Evolutionary conservation across 2,113 vertebrate species (phyloP), one percentile per base, ranked within the genome.

Genomic region (Microtus richardsoni): DNA sequence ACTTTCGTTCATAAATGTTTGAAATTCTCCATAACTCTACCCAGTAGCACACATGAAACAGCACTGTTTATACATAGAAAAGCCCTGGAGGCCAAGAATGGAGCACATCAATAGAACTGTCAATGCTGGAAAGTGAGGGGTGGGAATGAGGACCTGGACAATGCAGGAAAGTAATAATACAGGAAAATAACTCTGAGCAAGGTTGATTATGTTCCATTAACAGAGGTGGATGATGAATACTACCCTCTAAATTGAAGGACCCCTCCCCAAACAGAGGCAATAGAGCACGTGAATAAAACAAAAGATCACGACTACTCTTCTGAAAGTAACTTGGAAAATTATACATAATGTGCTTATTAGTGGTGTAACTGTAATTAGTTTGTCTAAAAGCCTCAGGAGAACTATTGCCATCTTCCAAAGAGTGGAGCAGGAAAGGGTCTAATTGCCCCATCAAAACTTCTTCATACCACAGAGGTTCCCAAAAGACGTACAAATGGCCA

Each of bases 111-210:
- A 12, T 9, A 19, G 13, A 88, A 78, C 19, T 84, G 39, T 58
- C 24, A 58, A 1, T 66, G 26, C 16, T 17, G 33, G 93, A 49
- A 10, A 73, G n/a, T 21, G 33, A 33, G 21, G n/a, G 9, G 4
- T 41, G 14, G 47, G 13, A 82, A 66, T 54, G 8, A n/a, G 14
- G 39, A 74, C 39, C n/a, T 58, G 54, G 6, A 64, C 26, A 58
- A 90, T n/a, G 22, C 70, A 78, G 60, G 62, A 73, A 84, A 92
- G 89, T 44, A 54, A 52, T 78, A 84, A 92, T 66, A 73, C n/a
- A 86, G 58, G n/a, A 85, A 85, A 94, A 86, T 36, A 41, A 89
- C 54, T 73, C 62, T 80, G 60, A 88, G 21, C 5, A 19, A 82
- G 28, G 66, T 88, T 66, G 77, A 91, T 89, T 89, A 64, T 39